A percentile compares a stretch with the other conserved stretches of the same genome.
phyloP scores from a whole-genome alignment of 1,140 invertebrate species.

The Drosophila ohnishii region DNA sequence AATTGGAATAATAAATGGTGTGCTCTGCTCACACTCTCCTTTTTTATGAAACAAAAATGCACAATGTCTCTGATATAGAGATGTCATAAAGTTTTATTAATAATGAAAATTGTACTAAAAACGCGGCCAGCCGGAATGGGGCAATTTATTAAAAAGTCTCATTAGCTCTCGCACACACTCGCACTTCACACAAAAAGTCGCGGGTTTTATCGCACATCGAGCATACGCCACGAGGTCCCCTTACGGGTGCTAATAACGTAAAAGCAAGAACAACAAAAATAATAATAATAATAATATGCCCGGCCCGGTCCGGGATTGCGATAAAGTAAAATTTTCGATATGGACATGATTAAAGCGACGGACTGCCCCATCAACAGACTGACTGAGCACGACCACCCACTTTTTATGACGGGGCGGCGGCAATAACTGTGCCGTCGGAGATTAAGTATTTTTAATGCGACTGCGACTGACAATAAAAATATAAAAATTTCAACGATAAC shows the following conservation, averaged over 20 bases:
- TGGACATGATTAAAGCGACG: slow-evolving; percentile 70
- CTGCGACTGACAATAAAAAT: slow-evolving; percentile 74
- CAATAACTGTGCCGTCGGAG: slow-evolving; percentile 69
- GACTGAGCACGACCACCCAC: slow-evolving; percentile 5
- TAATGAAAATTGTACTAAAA: slow-evolving; percentile 82
- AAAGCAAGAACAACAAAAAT: slow-evolving; percentile 63
- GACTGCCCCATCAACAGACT: slow-evolving; percentile 25
- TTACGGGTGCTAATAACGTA: slow-evolving; percentile 80
- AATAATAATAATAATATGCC: slow-evolving; percentile 64
- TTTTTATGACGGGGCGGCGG: slow-evolving; percentile 34
- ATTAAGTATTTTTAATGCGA: slow-evolving; percentile 82
- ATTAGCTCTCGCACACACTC: slow-evolving; percentile 59
- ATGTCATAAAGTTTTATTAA: slow-evolving; percentile 81
- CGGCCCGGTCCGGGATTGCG: slow-evolving; percentile 44
- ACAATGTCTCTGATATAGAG: slow-evolving; percentile 64
- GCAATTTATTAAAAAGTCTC: slow-evolving; percentile 82
- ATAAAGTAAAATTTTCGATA: slow-evolving; percentile 81
- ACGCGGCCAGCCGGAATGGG: slow-evolving; percentile 51
- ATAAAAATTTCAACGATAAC: slow-evolving; percentile 80
- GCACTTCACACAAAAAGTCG: slow-evolving; percentile 5
- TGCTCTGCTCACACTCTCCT: slow-evolving; percentile 11
- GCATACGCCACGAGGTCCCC: slow-evolving; percentile 71
- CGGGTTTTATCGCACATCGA: slow-evolving; percentile 74
- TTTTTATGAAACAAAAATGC: slow-evolving; percentile 66
- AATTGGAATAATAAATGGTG: slow-evolving; percentile 76